These are phyloP conservation scores for Chroicocephalus ridibundus DNA, from an alignment of 2,113 vertebrate genomes.

Conservation along the genomic window DNA sequence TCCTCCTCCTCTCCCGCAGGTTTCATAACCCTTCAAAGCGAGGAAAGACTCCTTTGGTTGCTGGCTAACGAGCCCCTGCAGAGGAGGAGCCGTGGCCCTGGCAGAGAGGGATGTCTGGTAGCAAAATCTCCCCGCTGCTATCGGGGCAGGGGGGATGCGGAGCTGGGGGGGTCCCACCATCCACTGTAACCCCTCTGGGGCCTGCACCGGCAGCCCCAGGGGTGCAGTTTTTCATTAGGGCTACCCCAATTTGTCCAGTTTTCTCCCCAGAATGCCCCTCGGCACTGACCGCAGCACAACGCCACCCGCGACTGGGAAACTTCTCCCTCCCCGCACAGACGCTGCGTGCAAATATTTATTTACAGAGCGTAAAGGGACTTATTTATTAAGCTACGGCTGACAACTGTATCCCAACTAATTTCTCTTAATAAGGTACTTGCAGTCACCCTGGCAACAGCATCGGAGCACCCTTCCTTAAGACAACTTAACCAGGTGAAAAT, in stretches of 20 bases:
- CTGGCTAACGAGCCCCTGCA: neutral
- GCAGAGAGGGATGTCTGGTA: neutral
- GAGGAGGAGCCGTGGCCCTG: neutral
- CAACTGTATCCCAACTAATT: slow-evolving; percentile 59
- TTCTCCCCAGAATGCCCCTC: neutral
- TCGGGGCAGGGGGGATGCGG: rapidly evolving
- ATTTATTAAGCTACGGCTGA: slow-evolving; percentile 60
- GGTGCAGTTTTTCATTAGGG: neutral
- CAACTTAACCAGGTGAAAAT: neutral
- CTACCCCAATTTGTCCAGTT: rapidly evolving
- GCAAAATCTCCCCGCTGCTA: rapidly evolving
- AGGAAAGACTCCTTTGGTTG: neutral
- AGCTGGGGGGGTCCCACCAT: neutral
- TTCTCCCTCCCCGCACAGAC: rapidly evolving
- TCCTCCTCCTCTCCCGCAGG: slow-evolving; percentile 50
- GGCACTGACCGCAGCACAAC: rapidly evolving
- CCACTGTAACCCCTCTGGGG: rapidly evolving
- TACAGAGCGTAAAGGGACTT: slow-evolving; percentile 39
- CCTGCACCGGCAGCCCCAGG: neutral
- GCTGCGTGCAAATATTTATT: slow-evolving; percentile 49
- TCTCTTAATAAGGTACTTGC: slow-evolving; percentile 50
- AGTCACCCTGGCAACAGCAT: slow-evolving; percentile 36
- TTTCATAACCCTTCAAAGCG: slow-evolving; percentile 53
- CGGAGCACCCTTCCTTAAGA: neutral
- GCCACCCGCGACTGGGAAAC: neutral